phyloP scores from a whole-genome alignment of 1,140 invertebrate species.

The Sminthurides bifidus region DNA sequence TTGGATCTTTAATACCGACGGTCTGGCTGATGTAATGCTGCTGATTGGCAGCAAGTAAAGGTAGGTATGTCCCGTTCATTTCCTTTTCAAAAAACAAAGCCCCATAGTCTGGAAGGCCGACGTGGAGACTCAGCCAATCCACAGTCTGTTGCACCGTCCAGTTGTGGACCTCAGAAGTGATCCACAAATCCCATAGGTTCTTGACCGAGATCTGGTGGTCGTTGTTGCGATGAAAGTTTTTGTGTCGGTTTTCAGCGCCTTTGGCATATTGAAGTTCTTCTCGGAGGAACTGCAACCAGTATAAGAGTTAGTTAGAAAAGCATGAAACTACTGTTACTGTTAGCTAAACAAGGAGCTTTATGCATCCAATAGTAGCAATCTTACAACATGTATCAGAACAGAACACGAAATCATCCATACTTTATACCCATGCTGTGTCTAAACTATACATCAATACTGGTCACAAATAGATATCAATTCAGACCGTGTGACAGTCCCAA shows the following conservation, averaged over 20 bases:
- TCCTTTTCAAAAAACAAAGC: conserved; percentile 67
- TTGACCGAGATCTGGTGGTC: conserved; percentile 89
- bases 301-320: conserved; percentile 34
- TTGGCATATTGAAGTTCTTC: conserved; percentile 88
- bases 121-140: conserved; percentile 74
- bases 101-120: conserved; percentile 88
- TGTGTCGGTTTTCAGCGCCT: conserved; percentile 74
- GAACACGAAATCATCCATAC: neutral
- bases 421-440: neutral
- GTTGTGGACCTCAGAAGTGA: conserved; percentile 83
- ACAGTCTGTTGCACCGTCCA: conserved; percentile 92
- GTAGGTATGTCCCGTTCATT: conserved; percentile 75
- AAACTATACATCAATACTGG: too few relatives aligned
- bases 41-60: conserved; percentile 79
- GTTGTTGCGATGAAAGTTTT: conserved; percentile 84
- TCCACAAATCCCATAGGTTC: conserved; percentile 87
- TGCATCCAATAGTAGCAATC: neutral
- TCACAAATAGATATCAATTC: too few relatives aligned
- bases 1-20: conserved; percentile 89
- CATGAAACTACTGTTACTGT: neutral
- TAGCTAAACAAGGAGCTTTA: neutral
- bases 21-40: conserved; percentile 71
- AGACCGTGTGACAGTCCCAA: too few relatives aligned
- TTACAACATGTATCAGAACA: neutral
- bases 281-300: conserved; percentile 61